Evolutionary conservation across 2,113 vertebrate species (phyloP).

Genomic region (Arizona elegans): DNA sequence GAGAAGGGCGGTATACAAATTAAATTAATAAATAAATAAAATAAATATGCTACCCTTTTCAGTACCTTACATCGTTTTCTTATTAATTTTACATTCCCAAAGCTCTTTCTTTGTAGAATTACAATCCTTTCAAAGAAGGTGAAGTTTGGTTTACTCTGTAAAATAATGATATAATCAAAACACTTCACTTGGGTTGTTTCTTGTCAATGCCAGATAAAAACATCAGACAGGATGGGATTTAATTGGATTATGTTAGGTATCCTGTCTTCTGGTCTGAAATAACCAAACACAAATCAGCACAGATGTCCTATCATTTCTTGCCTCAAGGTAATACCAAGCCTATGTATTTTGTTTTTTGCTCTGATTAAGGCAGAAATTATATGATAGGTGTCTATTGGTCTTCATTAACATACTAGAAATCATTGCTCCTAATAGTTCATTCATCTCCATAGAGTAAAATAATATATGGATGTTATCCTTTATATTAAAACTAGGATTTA

Average conservation of each 20-base stretch:
- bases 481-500: background rate
- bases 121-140: background rate
- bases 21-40: too few species aligned
- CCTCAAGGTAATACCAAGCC: background rate
- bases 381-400: background rate
- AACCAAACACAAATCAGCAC: background rate
- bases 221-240: background rate
- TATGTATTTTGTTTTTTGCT: background rate
- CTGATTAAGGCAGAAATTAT: background rate
- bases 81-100: background rate
- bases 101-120: background rate
- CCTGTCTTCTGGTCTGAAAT: background rate
- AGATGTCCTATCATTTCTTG: background rate
- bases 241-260: background rate
- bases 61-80: background rate
- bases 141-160: background rate
- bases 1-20: too few species aligned
- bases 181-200: background rate
- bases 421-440: background rate
- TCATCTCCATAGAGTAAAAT: background rate
- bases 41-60: background rate
- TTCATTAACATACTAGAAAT: background rate
- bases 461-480: background rate
- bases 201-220: background rate
- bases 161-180: background rate